Conservation (phyloP, 2,888 invertebrate genomes). For the Cephus spinipes region DNA sequence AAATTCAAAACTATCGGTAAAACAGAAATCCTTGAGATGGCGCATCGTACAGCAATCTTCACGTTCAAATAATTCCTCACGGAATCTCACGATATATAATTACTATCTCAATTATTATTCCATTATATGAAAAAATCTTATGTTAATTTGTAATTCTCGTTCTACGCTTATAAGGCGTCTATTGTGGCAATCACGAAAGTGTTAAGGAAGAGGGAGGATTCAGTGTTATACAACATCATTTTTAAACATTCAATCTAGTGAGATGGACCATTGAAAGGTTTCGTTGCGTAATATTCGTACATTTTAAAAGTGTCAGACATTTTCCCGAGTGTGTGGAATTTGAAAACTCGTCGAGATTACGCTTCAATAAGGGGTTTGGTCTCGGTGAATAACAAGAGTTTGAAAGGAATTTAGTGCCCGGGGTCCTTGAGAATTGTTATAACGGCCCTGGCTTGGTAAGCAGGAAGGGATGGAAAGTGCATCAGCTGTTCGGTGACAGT, state of each 20-base stretch:
- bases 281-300: not conserved
- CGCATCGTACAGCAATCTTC: too few relatives aligned
- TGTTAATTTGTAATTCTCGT: too few relatives aligned
- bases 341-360: not conserved
- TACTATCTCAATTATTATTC: too few relatives aligned
- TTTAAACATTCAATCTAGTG: not conserved
- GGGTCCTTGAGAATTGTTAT: not conserved
- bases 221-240: too few relatives aligned
- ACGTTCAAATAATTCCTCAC: too few relatives aligned
- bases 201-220: too few relatives aligned
- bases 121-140: too few relatives aligned
- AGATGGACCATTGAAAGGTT: not conserved
- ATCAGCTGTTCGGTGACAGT: constrained; percentile 65
- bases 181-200: too few relatives aligned
- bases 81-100: too few relatives aligned
- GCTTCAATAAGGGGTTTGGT: not conserved
- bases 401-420: not conserved
- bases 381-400: not conserved
- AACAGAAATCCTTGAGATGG: too few relatives aligned
- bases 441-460: constrained; percentile 9
- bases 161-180: too few relatives aligned
- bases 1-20: too few relatives aligned
- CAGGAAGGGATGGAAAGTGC: constrained; percentile 32
- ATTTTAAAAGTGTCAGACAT: not conserved
- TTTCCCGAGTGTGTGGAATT: not conserved